These are phyloP conservation scores for Carlito syrichta DNA, from an alignment of 2,113 vertebrate species.

Conservation along the genomic window DNA sequence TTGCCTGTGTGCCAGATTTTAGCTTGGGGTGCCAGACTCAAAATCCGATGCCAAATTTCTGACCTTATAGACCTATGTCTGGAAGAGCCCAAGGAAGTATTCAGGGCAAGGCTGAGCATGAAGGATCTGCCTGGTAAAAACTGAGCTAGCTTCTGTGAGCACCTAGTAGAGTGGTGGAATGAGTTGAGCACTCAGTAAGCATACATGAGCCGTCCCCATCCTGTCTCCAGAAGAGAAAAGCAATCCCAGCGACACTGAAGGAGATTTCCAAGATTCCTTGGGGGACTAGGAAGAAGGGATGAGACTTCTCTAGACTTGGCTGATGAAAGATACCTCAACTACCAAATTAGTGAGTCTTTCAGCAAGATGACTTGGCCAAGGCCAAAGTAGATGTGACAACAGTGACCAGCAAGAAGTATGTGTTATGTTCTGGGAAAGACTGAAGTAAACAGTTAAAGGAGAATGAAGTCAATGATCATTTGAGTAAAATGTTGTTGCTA, in stretches of 20 bases:
- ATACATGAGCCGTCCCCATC: no score
- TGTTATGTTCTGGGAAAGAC: neutral
- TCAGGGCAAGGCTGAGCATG: neutral
- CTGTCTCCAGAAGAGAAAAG: neutral
- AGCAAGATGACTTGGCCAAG: slow-evolving; percentile 43
- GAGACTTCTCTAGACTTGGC: neutral
- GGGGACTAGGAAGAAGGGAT: neutral
- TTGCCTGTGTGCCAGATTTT: neutral
- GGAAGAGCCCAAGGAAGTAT: neutral
- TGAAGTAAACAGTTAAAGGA: neutral
- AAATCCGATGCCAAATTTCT: slow-evolving; percentile 27
- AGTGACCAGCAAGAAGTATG: neutral
- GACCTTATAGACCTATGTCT: neutral
- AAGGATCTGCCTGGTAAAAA: neutral
- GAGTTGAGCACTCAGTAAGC: no score
- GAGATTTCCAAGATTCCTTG: neutral
- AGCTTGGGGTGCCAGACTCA: neutral
- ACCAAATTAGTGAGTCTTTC: neutral
- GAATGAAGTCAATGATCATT: neutral
- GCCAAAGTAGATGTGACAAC: slow-evolving; percentile 76
- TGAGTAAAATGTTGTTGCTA: neutral
- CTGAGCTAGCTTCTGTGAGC: neutral
- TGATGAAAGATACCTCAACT: neutral
- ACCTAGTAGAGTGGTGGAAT: no score
- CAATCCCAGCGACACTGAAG: neutral